Conservation (phyloP, 1,140 invertebrate species). For the Drosophila oshimai region DNA sequence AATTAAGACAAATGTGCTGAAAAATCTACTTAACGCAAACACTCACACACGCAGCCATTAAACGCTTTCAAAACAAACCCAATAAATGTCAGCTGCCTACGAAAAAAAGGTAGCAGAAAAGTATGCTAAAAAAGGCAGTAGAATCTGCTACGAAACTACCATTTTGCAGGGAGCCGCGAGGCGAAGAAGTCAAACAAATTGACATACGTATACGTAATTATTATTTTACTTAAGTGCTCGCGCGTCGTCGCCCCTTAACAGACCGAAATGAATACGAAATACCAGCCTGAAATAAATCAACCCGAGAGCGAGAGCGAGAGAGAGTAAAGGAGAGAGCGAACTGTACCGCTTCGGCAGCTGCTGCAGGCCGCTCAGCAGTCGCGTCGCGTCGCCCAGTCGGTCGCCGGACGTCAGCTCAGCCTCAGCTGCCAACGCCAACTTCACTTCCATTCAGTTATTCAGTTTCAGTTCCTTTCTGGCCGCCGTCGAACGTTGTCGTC, state of each 20-base stretch:
- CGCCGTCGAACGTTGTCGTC: constrained; percentile 81
- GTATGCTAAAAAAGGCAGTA: constrained; percentile 2
- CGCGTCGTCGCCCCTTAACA: constrained; percentile 77
- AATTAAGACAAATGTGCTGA: constrained; percentile 81
- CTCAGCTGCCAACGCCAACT: constrained; percentile 70
- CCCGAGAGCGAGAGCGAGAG: constrained; percentile 31
- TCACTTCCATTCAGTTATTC: constrained; percentile 78
- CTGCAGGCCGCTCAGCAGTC: constrained; percentile 21
- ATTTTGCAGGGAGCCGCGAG: constrained; percentile 42
- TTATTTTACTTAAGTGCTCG: constrained; percentile 82
- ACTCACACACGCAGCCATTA: constrained; percentile 40
- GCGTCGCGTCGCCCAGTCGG: constrained; percentile 39
- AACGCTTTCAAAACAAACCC: constrained; percentile 77
- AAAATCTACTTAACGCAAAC: constrained; percentile 79
- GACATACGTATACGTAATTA: constrained; percentile 81
- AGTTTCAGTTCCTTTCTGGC: constrained; percentile 59
- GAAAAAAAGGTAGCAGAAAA: constrained; percentile 48
- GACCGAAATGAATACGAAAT: constrained; percentile 69
- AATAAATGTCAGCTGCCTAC: constrained; percentile 69
- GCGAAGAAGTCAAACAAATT: constrained; percentile 79
- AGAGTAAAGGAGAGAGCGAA: constrained; percentile 38
- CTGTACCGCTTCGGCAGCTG: constrained; percentile 51
- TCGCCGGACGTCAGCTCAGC: constrained; percentile 49
- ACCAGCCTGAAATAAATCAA: constrained; percentile 78
- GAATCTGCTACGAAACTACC: constrained; percentile 5